Percentiles rank a stretch among this genome's conserved stretches.
phyloP scores from a whole-genome alignment of 2,113 vertebrate genomes.

The Zosterops japonicus region DNA sequence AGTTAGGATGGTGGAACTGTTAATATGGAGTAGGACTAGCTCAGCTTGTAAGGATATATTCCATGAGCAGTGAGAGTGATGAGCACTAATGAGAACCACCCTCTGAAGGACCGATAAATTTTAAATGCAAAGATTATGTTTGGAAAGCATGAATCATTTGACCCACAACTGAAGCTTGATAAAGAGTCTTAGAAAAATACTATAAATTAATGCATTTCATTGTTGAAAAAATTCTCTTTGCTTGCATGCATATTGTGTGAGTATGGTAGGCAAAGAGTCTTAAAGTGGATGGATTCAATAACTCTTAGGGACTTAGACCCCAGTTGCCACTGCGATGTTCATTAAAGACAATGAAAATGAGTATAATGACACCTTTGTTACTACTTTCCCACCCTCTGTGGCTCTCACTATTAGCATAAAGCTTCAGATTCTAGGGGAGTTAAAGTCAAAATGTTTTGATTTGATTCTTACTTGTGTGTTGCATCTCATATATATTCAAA shows the following conservation, averaged over 20 bases:
- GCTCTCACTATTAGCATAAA: not conserved
- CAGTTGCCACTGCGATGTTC: not conserved
- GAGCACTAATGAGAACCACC: constrained; percentile 28
- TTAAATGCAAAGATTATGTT: constrained; percentile 53
- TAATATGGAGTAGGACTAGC: not conserved
- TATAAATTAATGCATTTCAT: not conserved
- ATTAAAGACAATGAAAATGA: not conserved
- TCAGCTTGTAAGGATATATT: constrained; percentile 32
- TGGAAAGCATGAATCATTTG: constrained; percentile 48
- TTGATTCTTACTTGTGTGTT: not conserved
- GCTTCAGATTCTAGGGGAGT: not conserved
- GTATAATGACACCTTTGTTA: not conserved
- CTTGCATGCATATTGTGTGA: not conserved
- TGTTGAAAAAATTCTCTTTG: not conserved
- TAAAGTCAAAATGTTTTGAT: not conserved
- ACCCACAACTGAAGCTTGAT: constrained; percentile 40
- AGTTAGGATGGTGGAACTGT: not conserved
- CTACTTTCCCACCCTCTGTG: not conserved
- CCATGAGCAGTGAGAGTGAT: constrained; percentile 49
- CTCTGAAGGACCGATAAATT: constrained; percentile 6
- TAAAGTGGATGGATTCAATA: not conserved
- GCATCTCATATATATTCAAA: not conserved
- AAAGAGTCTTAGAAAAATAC: constrained; percentile 12
- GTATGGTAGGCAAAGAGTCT: not conserved
- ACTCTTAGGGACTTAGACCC: not conserved